Conservation (phyloP, 2,113 vertebrate genomes). For the Caretta caretta region DNA sequence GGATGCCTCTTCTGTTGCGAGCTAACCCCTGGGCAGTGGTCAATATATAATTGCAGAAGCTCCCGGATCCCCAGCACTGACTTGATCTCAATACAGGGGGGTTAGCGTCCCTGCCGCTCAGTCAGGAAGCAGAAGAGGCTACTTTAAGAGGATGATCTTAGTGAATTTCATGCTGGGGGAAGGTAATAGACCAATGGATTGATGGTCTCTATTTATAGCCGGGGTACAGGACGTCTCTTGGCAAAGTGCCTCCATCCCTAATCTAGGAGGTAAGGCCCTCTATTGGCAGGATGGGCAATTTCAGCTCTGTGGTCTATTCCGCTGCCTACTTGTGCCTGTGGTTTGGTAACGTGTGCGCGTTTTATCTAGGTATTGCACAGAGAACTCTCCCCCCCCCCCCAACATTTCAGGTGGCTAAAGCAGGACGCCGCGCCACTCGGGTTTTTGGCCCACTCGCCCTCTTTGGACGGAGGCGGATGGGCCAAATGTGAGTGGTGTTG, state of each 20-base stretch:
- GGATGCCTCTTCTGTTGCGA: neutral
- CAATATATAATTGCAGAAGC: neutral
- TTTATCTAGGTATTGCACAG: neutral
- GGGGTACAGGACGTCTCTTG: neutral
- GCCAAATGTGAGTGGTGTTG: neutral
- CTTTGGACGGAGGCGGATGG: neutral
- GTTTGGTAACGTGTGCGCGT: accelerated
- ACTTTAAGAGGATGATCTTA: neutral
- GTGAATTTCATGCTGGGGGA: neutral
- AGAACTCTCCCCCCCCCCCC: neutral
- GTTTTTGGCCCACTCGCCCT: neutral
- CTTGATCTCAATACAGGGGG: neutral
- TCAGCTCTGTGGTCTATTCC: neutral
- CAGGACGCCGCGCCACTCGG: too few species aligned
- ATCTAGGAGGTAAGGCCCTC: neutral
- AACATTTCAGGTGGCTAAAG: neutral
- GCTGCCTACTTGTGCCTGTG: neutral
- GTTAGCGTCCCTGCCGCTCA: neutral
- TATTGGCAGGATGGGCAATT: neutral
- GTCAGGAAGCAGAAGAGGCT: neutral
- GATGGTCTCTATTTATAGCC: neutral
- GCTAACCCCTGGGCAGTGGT: neutral
- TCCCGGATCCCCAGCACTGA: neutral
- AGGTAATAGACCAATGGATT: neutral
- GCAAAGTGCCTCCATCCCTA: neutral